Evolutionary conservation across 2,888 invertebrate species (phyloP).

Genomic region (Drosophila niveifrons): DNA sequence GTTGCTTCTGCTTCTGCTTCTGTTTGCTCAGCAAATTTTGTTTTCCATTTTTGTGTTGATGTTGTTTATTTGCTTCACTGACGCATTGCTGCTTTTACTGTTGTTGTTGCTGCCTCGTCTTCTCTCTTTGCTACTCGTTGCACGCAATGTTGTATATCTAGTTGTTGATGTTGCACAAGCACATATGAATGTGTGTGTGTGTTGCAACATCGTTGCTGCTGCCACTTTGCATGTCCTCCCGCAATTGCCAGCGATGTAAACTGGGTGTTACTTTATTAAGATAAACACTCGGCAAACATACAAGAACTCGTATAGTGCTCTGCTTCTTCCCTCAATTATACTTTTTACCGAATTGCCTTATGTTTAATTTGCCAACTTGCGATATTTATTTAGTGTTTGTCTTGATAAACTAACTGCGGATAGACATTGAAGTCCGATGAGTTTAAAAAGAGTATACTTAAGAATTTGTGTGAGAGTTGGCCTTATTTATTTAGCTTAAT

Average conservation of each 20-base stretch:
- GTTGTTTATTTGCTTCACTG: conserved; percentile 73
- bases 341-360: not conserved
- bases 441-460: no score
- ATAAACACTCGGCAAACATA: not conserved
- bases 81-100: conserved; percentile 64
- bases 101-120: conserved; percentile 3
- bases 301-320: conserved; percentile 1
- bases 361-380: not conserved
- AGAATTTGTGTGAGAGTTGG: no score
- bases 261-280: conserved; percentile 24
- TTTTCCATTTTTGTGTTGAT: conserved; percentile 55
- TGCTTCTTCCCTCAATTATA: not conserved
- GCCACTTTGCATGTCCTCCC: conserved; percentile 56
- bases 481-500: no score
- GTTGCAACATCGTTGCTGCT: conserved; percentile 9
- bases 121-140: conserved; percentile 23
- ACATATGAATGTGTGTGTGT: not conserved
- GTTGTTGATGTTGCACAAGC: conserved; percentile 21
- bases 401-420: not conserved
- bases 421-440: not conserved
- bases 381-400: not conserved
- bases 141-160: conserved; percentile 54
- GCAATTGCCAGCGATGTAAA: conserved; percentile 19
- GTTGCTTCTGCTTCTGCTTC: conserved; percentile 6
- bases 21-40: conserved; percentile 74